phyloP scores from a whole-genome alignment of 2,113 vertebrate genomes.

The Budorcas taxicolor region DNA sequence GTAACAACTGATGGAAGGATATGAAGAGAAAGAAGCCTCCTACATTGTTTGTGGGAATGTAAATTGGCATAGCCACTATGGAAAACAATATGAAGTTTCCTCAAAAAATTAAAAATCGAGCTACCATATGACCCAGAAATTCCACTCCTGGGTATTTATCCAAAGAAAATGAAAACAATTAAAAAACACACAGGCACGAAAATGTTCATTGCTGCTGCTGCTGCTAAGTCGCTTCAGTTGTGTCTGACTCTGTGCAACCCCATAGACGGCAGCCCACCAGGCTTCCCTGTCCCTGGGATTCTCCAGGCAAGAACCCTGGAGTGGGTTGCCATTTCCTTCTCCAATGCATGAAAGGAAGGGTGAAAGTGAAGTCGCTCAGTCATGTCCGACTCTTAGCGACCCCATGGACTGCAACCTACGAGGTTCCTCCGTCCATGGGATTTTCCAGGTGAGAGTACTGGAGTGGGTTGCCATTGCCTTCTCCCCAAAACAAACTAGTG shows the following conservation, averaged over 20 bases:
- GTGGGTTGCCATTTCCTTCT: background rate
- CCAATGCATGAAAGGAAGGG: background rate
- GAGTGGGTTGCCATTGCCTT: background rate
- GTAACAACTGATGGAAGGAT: background rate
- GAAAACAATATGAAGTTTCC: background rate
- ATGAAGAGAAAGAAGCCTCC: background rate
- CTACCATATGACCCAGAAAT: background rate
- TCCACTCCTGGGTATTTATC: background rate
- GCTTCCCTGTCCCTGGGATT: background rate
- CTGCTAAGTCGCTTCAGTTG: background rate
- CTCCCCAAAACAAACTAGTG: background rate
- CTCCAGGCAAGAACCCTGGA: background rate
- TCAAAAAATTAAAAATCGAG: background rate
- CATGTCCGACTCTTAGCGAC: background rate
- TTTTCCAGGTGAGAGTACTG: background rate
- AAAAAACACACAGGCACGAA: background rate
- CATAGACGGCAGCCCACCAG: background rate
- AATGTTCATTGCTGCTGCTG: background rate
- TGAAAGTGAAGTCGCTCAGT: background rate
- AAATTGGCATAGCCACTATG: background rate
- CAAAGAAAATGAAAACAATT: background rate
- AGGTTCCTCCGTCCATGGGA: fast-evolving
- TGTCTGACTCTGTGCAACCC: background rate
- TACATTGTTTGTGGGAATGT: background rate
- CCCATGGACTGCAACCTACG: background rate